A percentile compares a stretch with the other conserved stretches of the same genome.
These are phyloP conservation scores for Cryptocephalus primarius DNA, from an alignment of 2,888 invertebrate species.

Conservation along the genomic window DNA sequence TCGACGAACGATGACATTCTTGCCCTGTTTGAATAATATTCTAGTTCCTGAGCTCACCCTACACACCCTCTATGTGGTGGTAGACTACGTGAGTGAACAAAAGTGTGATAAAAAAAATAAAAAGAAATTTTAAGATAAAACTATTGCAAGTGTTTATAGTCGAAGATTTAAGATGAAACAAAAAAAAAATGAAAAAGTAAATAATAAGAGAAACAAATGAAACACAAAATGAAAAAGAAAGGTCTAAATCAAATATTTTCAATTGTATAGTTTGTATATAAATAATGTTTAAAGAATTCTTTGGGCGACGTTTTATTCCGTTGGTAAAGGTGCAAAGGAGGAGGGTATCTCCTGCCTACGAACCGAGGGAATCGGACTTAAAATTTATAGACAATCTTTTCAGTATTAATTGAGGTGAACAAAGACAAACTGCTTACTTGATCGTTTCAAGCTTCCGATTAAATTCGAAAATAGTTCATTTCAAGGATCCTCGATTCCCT, in stretches of 20 bases:
- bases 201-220: too few species aligned
- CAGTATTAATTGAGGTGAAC: too few species aligned
- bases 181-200: too few species aligned
- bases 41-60: constrained; percentile 29
- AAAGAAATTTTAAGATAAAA: constrained; percentile 2
- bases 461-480: too few species aligned
- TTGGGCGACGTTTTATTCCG: constrained; percentile 9
- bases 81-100: constrained; percentile 24
- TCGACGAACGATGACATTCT: constrained; percentile 61
- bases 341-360: neutral
- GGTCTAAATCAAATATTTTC: constrained; percentile 39
- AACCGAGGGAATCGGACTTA: neutral
- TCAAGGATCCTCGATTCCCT: too few species aligned
- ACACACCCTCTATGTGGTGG: constrained; percentile 18
- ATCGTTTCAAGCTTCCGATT: too few species aligned
- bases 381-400: too few species aligned
- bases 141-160: neutral
- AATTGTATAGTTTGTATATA: constrained; percentile 38
- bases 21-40: constrained; percentile 55
- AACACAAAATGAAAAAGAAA: constrained; percentile 19
- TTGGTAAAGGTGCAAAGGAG: constrained; percentile 5
- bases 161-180: neutral
- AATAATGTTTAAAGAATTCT: constrained; percentile 5
- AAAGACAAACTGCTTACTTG: too few species aligned
- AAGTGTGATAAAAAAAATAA: constrained; percentile 26